Evolutionary conservation across 2,797 vertebrate species (phyloP), one percentile per base, ranked within the genome.

Genomic region (Lindbergichthys nudifrons): DNA sequence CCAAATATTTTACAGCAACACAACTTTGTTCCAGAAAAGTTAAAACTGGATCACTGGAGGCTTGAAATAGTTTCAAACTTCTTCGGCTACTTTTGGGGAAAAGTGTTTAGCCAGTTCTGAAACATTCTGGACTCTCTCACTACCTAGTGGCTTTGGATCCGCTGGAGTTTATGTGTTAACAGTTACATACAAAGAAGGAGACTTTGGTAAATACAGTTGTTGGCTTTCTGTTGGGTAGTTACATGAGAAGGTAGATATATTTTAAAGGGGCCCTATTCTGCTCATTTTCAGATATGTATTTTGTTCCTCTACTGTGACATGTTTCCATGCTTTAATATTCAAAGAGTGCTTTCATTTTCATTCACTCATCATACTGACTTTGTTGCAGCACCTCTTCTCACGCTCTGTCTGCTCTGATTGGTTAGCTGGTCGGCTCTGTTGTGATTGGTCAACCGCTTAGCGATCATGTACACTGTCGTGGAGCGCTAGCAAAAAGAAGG

Each of bases 1-100:
- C 82, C 77, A 88, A 84, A 85, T 91, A 85, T 87, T 88, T 75
- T 86, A 68, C 76, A 43, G 79, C 68, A 73, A 83, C 74, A 79
- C 70, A 79, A 88, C 77, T 68, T 64, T 78, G 74, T 82, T 78
- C 72, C 64, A 84, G 75, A 84, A 73, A 89, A 87, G 79, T 88
- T 85, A 6, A 70, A 91, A 83, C 75, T 79, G 65, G 81, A 90
- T 86, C 83, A 82, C 85, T 80, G 65, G 75, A 83, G 87, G 88
- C 79, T 88, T 72, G 53, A 81, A 84, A 88, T 86, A 87, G 75
- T 84, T 79, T 66, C 50, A 80, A 48, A 43, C 63, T 81, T 3
- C 32, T 36, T 64, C 58, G 56, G 79, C 15, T 73, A 60, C 62
- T 73, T 86, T 74, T 73, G 67, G 54, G 32, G 77, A 71, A 75